Percentiles rank a stretch among this genome's conserved stretches.
These are phyloP conservation scores for Dermolepida albohirtum DNA, from an alignment of 2,888 invertebrate species.

Conservation along the genomic window DNA sequence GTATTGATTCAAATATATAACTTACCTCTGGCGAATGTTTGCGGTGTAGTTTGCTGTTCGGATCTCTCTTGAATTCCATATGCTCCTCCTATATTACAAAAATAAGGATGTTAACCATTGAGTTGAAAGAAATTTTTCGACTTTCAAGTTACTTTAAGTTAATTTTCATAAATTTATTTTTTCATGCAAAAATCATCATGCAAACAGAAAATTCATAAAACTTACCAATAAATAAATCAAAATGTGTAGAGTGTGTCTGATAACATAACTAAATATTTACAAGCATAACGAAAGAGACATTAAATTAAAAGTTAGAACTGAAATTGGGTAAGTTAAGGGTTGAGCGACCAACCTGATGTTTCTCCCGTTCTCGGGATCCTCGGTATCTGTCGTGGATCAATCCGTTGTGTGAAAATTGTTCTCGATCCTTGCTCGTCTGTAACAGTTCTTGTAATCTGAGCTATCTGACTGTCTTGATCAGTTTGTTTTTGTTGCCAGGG, in stretches of 20 bases:
- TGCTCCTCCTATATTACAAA: slow-evolving; percentile 45
- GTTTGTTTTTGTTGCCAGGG: slow-evolving; percentile 45
- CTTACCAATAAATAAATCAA: slow-evolving; percentile 50
- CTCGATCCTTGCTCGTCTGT: slow-evolving; percentile 57
- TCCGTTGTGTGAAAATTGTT: slow-evolving; percentile 59
- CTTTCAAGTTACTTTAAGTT: slow-evolving; percentile 16
- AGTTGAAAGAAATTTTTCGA: not conserved
- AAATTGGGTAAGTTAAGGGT: slow-evolving; percentile 39
- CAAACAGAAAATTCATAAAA: slow-evolving; percentile 47
- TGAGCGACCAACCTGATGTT: slow-evolving; percentile 53
- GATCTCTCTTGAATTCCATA: slow-evolving; percentile 40
- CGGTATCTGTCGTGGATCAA: slow-evolving; percentile 51
- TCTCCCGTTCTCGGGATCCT: slow-evolving; percentile 50
- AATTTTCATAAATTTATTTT: slow-evolving; percentile 28
- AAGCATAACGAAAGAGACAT: slow-evolving; percentile 31
- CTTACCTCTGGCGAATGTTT: slow-evolving; percentile 46
- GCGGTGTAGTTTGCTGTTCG: slow-evolving; percentile 41
- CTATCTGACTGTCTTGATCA: slow-evolving; percentile 47
- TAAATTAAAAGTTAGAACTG: slow-evolving; percentile 24
- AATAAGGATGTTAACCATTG: slow-evolving; percentile 15
- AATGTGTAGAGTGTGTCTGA: slow-evolving; percentile 45
- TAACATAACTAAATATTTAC: slow-evolving; percentile 44
- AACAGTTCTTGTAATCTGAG: slow-evolving; percentile 54
- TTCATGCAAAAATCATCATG: slow-evolving; percentile 43
- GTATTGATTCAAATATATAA: not conserved